phyloP scores from a whole-genome alignment of 2,797 vertebrate species.

The Hemitrygon akajei region DNA sequence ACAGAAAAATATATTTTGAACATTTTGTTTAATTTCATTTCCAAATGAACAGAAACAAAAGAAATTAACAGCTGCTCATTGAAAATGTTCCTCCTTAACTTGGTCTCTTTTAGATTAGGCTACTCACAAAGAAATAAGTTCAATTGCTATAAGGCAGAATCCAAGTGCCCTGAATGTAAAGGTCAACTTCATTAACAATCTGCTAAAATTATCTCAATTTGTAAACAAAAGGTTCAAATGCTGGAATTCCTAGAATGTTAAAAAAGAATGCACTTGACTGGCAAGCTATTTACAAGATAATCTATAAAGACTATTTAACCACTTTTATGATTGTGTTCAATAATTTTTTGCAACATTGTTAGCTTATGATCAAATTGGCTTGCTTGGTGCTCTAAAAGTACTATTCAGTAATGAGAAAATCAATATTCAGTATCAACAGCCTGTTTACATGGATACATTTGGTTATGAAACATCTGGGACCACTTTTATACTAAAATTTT shows the following conservation, averaged over 20 bases:
- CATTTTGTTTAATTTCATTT: not conserved
- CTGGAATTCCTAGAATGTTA: not conserved
- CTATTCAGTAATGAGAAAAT: not conserved
- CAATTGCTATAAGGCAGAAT: not conserved
- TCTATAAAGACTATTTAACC: not conserved
- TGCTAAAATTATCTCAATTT: not conserved
- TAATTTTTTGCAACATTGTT: not conserved
- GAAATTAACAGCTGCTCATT: not conserved
- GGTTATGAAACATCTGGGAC: not conserved
- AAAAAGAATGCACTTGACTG: not conserved
- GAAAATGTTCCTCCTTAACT: not conserved
- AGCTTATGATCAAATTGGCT: slow-evolving; percentile 5
- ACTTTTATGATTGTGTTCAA: not conserved
- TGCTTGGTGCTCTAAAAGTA: not conserved
- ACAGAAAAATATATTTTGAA: not conserved
- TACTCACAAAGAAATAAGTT: not conserved
- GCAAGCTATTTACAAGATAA: not conserved
- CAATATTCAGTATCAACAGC: not conserved
- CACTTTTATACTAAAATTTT: not conserved
- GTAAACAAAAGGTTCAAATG: not conserved
- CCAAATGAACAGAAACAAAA: not conserved
- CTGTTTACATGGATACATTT: slow-evolving; percentile 9
- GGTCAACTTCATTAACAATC: no score
- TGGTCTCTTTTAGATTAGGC: not conserved
- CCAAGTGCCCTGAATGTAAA: not conserved